phyloP scores from a whole-genome alignment of 2,113 vertebrate species.

The Sphaerodactylus townsendi region DNA sequence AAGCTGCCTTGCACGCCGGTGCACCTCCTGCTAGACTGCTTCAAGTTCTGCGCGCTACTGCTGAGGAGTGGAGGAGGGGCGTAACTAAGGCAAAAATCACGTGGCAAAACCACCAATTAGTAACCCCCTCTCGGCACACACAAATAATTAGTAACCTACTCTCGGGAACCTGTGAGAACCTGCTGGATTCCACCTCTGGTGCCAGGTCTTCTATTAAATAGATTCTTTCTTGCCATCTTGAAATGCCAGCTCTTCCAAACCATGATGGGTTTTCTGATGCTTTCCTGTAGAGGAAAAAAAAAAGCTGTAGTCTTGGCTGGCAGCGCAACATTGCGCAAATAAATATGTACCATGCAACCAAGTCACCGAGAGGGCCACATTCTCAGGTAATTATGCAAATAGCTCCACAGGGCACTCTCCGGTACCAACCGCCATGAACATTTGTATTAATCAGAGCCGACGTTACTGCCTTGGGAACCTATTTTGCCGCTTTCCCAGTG shows the following conservation, averaged over 20 bases:
- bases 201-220: neutral
- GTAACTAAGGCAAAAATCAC: no score
- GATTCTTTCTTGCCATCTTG: neutral
- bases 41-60: no score
- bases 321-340: constrained; percentile 58
- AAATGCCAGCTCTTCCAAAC: neutral
- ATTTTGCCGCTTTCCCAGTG: constrained; percentile 40
- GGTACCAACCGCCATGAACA: constrained; percentile 51
- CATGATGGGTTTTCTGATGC: neutral
- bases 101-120: no score
- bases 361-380: constrained; percentile 46
- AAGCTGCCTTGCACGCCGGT: no score
- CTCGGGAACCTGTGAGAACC: no score
- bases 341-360: constrained; percentile 61
- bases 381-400: constrained; percentile 74
- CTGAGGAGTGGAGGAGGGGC: no score
- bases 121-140: no score
- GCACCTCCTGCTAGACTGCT: no score
- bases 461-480: constrained; percentile 53
- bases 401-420: constrained; percentile 42
- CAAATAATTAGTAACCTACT: no score
- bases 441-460: constrained; percentile 63
- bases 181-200: neutral
- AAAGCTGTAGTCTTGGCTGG: constrained; percentile 61
- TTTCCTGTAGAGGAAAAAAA: neutral